Base-by-base conservation (phyloP, 2,797 vertebrate species). In the Luscinia luscinia region DNA sequence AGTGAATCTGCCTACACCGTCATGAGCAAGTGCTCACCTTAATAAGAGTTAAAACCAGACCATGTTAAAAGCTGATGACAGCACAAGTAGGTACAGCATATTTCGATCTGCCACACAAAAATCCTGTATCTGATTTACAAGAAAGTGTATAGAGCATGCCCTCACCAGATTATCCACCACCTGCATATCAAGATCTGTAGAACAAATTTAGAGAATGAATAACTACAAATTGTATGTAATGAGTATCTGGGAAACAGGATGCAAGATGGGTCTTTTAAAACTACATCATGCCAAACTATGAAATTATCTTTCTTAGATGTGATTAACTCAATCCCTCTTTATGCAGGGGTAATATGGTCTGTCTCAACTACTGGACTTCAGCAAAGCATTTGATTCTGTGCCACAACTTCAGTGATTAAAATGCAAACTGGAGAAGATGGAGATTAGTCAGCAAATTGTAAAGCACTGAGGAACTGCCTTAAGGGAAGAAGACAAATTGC, bases 201-300 rank as follows among this genome's bases (percentile, higher is more conserved):
- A 95, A 80, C 38, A 83, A 87, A 87, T 51, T 67, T 36, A 87
- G 83, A 63, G 64, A 87, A 84, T 84, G 19, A 93, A 52, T 79
- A 90, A 90, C 59, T 79, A 67, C 45, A 79, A 79, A 92, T 74
- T 89, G 41, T 74, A 55, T 30, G 38, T 70, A 76, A 73, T 48
- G 61, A 95, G 55, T 64, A 80, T 15, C 64, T 92, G 68, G 52
- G 61, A 94, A 95, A 63, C 40, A 57, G 70, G 57, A 76, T 77
- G 52, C 17, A 93, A 83, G 67, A 80, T 61, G 61, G 13, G 34
- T 93, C 64, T 80, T 88, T 93, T 73, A 89, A 90, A 92, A 68
- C 48, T 34, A 64, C 72, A 70, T 77, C 45, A 48, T 28, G 32
- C 30, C 49, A 74, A 94, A 77, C 68, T 27, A 80, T 80, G 61